Evolutionary conservation across 2,888 invertebrate genomes (phyloP).

Genomic region (Parascotia fuliginaria): DNA sequence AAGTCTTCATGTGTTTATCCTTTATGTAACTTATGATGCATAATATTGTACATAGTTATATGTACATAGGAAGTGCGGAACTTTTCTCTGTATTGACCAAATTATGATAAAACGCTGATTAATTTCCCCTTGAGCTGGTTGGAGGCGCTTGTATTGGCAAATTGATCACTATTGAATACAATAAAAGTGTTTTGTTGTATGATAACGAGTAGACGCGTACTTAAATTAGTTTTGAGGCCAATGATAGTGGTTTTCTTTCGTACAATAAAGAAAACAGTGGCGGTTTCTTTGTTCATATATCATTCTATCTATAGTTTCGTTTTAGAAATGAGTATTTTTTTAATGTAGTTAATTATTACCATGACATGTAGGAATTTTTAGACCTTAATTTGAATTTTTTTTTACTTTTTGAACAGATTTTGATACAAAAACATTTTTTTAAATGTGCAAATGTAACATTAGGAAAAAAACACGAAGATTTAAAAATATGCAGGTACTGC

Average conservation of each 20-base stretch:
- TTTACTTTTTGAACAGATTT: too few relatives aligned
- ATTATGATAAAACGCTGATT: slow-evolving; percentile 9
- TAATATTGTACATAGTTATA: slow-evolving; percentile 21
- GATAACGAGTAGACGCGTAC: slow-evolving; percentile 8
- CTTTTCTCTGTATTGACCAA: slow-evolving; percentile 10
- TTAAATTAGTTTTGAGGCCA: slow-evolving; percentile 22
- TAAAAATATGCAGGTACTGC: too few relatives aligned
- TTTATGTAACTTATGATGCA: slow-evolving; percentile 35
- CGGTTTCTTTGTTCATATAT: background rate
- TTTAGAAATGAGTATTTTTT: too few relatives aligned
- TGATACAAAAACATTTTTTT: too few relatives aligned
- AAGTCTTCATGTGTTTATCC: background rate
- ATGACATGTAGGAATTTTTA: too few relatives aligned
- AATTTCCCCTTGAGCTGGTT: slow-evolving; percentile 1
- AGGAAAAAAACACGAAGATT: too few relatives aligned
- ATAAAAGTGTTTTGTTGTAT: slow-evolving; percentile 8
- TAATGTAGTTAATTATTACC: too few relatives aligned
- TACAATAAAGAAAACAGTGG: background rate
- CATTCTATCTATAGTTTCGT: too few relatives aligned
- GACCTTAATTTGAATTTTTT: too few relatives aligned
- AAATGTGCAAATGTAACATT: too few relatives aligned
- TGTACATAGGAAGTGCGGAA: slow-evolving; percentile 21
- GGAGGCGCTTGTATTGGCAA: background rate
- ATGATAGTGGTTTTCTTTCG: slow-evolving; percentile 2
- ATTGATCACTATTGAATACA: slow-evolving; percentile 2